These are phyloP conservation scores for Drosophila diplacantha DNA, from an alignment of 2,888 invertebrate species.

Conservation along the genomic window DNA sequence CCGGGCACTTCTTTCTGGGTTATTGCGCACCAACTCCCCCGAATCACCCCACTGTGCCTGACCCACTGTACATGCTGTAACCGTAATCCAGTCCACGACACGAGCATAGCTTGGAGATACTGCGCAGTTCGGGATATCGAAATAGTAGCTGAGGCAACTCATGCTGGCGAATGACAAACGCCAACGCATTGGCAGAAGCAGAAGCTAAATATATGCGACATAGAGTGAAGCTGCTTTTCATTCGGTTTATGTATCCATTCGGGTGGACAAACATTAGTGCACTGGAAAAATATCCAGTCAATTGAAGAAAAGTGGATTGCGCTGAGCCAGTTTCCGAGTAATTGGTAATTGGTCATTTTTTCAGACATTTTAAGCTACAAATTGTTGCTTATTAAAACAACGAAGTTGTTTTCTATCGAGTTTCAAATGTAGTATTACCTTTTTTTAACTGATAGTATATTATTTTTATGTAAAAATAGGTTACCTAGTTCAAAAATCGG, in stretches of 20 bases:
- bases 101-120: conserved; percentile 35
- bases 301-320: background rate
- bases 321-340: background rate
- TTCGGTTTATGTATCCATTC: conserved; percentile 20
- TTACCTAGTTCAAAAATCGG: fast-evolving
- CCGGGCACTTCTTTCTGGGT: conserved; percentile 37
- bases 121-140: conserved; percentile 33
- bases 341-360: too few relatives aligned
- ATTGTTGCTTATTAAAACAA: background rate
- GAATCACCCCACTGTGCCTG: conserved; percentile 9
- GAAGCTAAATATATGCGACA: conserved; percentile 19
- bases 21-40: conserved; percentile 54
- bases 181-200: conserved; percentile 36
- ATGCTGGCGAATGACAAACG: conserved; percentile 31
- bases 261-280: conserved; percentile 9
- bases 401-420: background rate
- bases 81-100: conserved; percentile 5
- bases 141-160: conserved; percentile 16
- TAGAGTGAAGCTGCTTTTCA: conserved; percentile 18
- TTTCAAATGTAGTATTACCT: too few relatives aligned
- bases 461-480: background rate
- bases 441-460: too few relatives aligned
- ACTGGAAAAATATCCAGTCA: background rate
- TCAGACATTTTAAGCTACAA: background rate
- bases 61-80: conserved; percentile 9